Evolutionary conservation across 2,888 invertebrate genomes (phyloP).

Genomic region (Acanthosepion lycidas): DNA sequence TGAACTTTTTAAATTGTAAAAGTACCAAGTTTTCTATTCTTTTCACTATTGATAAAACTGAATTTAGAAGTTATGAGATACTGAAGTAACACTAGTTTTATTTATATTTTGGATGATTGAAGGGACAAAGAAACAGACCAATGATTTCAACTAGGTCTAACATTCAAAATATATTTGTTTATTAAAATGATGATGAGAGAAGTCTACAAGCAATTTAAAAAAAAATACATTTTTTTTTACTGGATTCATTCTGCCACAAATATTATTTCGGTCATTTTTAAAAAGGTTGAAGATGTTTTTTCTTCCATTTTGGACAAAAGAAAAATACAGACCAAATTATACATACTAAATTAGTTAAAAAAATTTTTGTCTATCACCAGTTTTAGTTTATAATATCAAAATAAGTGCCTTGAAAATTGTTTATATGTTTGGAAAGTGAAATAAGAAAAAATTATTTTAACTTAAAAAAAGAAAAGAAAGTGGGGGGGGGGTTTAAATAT

Average conservation of each 20-base stretch:
- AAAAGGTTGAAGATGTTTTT: background rate
- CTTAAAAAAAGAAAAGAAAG: background rate
- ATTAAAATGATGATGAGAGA: too few relatives aligned
- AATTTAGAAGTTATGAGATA: too few relatives aligned
- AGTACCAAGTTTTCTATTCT: too few relatives aligned
- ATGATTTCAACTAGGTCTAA: too few relatives aligned
- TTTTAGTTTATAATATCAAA: background rate
- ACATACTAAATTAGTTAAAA: background rate
- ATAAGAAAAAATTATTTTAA: background rate
- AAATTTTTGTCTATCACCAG: background rate
- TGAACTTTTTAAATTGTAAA: too few relatives aligned
- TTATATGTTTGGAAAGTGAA: background rate
- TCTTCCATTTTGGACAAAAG: background rate
- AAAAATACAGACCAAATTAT: background rate
- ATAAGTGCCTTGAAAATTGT: background rate
- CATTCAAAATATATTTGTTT: too few relatives aligned
- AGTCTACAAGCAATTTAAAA: background rate
- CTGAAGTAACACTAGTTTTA: too few relatives aligned
- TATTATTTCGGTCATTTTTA: background rate
- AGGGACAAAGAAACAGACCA: too few relatives aligned
- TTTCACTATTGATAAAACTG: too few relatives aligned
- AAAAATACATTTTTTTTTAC: background rate
- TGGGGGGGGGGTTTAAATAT: background rate
- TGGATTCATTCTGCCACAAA: background rate
- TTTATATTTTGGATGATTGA: too few relatives aligned